Percentiles rank a stretch among this genome's conserved stretches.
These are phyloP conservation scores for Lepisosteus oculatus DNA, from an alignment of 2,113 vertebrate species.

Conservation along the genomic window DNA sequence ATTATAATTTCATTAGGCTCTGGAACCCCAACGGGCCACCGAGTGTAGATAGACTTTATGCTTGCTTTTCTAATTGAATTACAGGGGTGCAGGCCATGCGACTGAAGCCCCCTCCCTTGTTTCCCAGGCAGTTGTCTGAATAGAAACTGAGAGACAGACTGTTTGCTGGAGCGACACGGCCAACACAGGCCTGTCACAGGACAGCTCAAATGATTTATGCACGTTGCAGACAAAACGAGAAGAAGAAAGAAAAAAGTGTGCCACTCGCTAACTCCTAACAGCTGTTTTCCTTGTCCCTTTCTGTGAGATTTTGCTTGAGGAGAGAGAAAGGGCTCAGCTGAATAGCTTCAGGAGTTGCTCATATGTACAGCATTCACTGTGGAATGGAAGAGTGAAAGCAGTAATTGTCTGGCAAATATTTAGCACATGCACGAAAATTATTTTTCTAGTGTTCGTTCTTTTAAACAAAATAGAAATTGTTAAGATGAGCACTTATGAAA, in stretches of 20 bases:
- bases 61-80: constrained; percentile 79
- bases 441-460: too few relatives aligned
- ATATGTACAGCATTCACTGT: background rate
- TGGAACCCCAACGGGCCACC: constrained; percentile 31
- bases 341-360: background rate
- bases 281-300: constrained; percentile 56
- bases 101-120: constrained; percentile 52
- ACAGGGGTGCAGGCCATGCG: constrained; percentile 51
- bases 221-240: constrained; percentile 42
- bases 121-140: constrained; percentile 63
- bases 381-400: too few relatives aligned
- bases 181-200: constrained; percentile 65
- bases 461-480: constrained; percentile 18
- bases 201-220: constrained; percentile 67
- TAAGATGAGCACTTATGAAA: too few relatives aligned
- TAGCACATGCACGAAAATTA: too few relatives aligned
- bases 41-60: constrained; percentile 74
- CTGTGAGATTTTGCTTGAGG: constrained; percentile 26
- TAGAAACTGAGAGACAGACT: constrained; percentile 65
- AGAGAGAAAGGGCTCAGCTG: constrained; percentile 15
- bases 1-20: constrained; percentile 72
- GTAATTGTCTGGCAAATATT: too few relatives aligned
- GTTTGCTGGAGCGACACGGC: constrained; percentile 68
- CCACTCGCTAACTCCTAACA: constrained; percentile 60
- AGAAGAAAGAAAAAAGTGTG: background rate